These are phyloP conservation scores for Erpobdella octoculata DNA, from an alignment of 2,888 invertebrate species.

Conservation along the genomic window DNA sequence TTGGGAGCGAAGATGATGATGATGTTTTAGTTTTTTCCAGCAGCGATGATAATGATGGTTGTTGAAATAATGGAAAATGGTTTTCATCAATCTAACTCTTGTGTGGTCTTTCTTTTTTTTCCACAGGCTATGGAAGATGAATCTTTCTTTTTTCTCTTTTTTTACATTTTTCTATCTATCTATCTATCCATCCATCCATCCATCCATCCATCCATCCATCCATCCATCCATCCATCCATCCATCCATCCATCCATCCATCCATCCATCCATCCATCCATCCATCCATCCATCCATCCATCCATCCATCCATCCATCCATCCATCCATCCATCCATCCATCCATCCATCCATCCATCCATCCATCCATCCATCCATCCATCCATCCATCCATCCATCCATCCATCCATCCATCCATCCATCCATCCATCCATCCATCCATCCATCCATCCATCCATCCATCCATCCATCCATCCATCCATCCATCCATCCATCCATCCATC, in stretches of 20 bases:
- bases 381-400: not conserved
- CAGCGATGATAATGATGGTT: too few relatives aligned
- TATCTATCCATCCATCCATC: not conserved
- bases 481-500: too few relatives aligned
- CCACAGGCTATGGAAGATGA: too few relatives aligned
- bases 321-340: not conserved
- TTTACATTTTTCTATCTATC: not conserved
- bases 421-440: not conserved
- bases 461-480: not conserved
- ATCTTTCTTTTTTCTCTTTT: too few relatives aligned
- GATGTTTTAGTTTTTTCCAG: not conserved
- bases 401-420: slow-evolving; percentile 1
- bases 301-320: not conserved
- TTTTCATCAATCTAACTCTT: too few relatives aligned
- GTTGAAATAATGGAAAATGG: too few relatives aligned
- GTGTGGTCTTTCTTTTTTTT: too few relatives aligned
- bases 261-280: slow-evolving; percentile 2
- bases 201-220: slow-evolving; percentile 2
- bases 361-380: not conserved
- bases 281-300: slow-evolving; percentile 1
- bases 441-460: not conserved
- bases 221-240: slow-evolving; percentile 2
- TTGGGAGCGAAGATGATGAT: slow-evolving; percentile 1
- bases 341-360: not conserved
- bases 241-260: slow-evolving; percentile 2